Evolutionary conservation across 1,140 invertebrate species (phyloP).

Genomic region (Anagrus nilaparvatae): DNA sequence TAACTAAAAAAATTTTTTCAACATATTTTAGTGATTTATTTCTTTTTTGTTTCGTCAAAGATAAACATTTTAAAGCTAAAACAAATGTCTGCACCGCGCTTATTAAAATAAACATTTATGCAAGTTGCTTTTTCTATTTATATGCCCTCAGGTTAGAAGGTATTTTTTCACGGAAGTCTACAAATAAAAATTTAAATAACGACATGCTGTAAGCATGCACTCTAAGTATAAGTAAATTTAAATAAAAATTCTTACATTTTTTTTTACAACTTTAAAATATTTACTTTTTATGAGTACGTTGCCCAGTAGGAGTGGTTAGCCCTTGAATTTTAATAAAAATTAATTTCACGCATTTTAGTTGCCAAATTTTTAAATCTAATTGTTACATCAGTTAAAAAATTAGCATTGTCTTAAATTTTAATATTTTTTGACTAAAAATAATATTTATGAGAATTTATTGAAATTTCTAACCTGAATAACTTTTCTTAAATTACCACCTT

Average conservation of each 20-base stretch:
- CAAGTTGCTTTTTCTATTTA: background rate
- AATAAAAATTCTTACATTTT: too few species aligned
- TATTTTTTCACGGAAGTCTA: too few species aligned
- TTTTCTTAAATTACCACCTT: conserved; percentile 82
- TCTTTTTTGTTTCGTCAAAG: too few species aligned
- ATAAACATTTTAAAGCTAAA: background rate
- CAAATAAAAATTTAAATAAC: too few species aligned
- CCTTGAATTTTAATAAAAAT: background rate
- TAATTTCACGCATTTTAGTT: too few species aligned
- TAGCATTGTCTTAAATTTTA: background rate
- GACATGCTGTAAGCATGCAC: too few species aligned
- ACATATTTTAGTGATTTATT: background rate
- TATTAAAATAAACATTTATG: background rate
- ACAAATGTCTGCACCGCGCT: background rate
- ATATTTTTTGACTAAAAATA: conserved; percentile 12
- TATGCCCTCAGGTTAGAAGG: too few species aligned
- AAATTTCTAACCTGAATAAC: conserved; percentile 60
- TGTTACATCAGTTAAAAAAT: background rate
- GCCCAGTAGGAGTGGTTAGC: background rate
- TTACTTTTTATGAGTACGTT: background rate
- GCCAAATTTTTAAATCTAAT: background rate
- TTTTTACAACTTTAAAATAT: too few species aligned
- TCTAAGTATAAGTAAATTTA: too few species aligned
- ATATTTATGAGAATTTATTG: conserved; percentile 3
- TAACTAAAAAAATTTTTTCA: conserved; percentile 2